Evolutionary conservation across 2,888 invertebrate species (phyloP).

Genomic region (Nymphalis polychloros): DNA sequence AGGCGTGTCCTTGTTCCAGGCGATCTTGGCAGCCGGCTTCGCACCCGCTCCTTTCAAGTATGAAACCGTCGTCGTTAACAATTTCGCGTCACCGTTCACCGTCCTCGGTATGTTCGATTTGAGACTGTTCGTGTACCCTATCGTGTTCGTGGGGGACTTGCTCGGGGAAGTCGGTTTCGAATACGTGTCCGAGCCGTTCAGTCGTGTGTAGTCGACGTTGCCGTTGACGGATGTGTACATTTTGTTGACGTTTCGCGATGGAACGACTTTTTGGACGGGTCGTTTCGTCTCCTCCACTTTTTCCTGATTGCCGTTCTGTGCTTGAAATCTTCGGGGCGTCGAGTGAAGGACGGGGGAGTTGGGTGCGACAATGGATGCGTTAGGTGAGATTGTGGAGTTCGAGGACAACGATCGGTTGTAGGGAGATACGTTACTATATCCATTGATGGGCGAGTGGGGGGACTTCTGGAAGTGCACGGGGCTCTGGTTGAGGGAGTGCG

Average conservation of each 20-base stretch:
- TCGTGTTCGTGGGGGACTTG: constrained; percentile 81
- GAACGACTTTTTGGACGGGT: constrained; percentile 90
- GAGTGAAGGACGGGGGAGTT: constrained; percentile 75
- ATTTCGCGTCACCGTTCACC: constrained; percentile 71
- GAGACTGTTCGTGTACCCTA: constrained; percentile 79
- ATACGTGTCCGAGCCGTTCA: constrained; percentile 74
- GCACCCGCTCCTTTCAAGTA: constrained; percentile 81
- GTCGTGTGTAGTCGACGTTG: constrained; percentile 62
- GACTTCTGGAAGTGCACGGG: constrained; percentile 69
- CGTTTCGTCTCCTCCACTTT: constrained; percentile 80
- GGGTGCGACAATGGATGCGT: constrained; percentile 62
- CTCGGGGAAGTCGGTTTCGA: constrained; percentile 86
- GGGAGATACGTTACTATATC: constrained; percentile 82
- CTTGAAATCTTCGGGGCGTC: constrained; percentile 75
- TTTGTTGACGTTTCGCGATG: constrained; percentile 85
- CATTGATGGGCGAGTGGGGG: constrained; percentile 78
- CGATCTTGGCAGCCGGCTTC: constrained; percentile 79
- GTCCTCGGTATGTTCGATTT: constrained; percentile 66
- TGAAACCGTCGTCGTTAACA: constrained; percentile 81
- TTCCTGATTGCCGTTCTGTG: constrained; percentile 64
- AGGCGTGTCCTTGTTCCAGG: constrained; percentile 87
- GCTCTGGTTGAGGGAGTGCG: constrained; percentile 79
- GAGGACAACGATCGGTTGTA: constrained; percentile 65
- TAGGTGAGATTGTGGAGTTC: constrained; percentile 59
- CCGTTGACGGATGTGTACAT: constrained; percentile 79